Conservation (phyloP, 2,113 vertebrate species). For the Synodontis membranacea region DNA sequence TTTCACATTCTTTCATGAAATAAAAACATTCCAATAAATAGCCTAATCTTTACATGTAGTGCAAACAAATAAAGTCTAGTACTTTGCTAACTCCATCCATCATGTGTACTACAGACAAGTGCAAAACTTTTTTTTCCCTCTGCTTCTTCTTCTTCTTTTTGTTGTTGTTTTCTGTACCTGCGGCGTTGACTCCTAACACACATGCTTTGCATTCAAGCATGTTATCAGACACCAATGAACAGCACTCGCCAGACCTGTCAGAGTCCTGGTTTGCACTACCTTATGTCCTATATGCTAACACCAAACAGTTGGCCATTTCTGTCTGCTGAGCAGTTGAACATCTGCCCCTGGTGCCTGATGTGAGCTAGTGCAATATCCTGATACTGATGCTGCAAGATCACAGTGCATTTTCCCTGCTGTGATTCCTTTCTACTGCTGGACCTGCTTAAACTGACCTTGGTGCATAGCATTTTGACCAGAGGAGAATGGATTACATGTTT, state of each 20-base stretch:
- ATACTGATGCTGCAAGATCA: neutral
- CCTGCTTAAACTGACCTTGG: neutral
- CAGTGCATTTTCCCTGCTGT: neutral
- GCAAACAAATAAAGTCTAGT: neutral
- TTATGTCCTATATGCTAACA: neutral
- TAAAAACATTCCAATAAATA: neutral
- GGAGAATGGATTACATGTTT: neutral
- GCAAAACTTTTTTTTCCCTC: neutral
- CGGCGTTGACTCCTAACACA: neutral
- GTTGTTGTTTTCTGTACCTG: neutral
- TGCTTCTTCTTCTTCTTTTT: neutral
- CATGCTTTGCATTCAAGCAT: neutral
- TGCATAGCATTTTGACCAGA: neutral
- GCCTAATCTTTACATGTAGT: neutral
- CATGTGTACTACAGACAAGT: neutral
- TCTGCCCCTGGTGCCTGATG: neutral
- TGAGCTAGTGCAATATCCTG: slow-evolving; percentile 1
- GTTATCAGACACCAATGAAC: neutral
- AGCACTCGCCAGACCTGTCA: neutral
- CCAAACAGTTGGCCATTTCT: neutral
- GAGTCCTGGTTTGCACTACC: neutral
- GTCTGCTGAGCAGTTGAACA: neutral
- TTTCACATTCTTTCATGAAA: neutral
- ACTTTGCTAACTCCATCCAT: neutral
- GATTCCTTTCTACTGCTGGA: neutral